Conservation (phyloP, 2,888 invertebrate species). For the Drosophila buzzatii region DNA sequence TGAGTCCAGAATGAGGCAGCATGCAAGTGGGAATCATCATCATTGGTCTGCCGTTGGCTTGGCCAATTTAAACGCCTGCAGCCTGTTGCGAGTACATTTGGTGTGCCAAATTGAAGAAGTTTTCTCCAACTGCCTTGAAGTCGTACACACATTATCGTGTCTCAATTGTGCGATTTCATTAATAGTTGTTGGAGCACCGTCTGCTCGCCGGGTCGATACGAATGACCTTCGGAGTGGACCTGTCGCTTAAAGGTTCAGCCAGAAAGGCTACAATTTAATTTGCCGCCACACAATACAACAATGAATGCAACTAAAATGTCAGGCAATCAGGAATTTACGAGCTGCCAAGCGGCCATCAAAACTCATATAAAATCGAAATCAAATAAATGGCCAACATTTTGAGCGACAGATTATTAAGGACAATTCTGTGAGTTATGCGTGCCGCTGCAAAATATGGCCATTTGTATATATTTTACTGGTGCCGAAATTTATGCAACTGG, state of each 20-base stretch:
- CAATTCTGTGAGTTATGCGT: conserved; percentile 30
- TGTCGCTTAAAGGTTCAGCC: conserved; percentile 17
- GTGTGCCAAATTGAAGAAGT: conserved; percentile 42
- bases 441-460: conserved; percentile 69
- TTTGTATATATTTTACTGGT: conserved; percentile 40
- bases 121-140: conserved; percentile 44
- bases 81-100: conserved; percentile 63
- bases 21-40: conserved; percentile 59
- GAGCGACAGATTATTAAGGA: conserved; percentile 55
- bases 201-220: conserved; percentile 52
- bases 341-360: conserved; percentile 52
- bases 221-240: conserved; percentile 56
- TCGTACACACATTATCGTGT: conserved; percentile 67
- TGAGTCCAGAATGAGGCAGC: conserved; percentile 25
- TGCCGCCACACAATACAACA: neutral
- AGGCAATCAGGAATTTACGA: conserved; percentile 58
- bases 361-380: conserved; percentile 63
- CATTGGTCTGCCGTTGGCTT: conserved; percentile 27
- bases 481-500: conserved; percentile 65
- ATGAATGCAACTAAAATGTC: conserved; percentile 26
- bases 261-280: conserved; percentile 29
- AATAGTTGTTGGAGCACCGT: conserved; percentile 52
- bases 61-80: conserved; percentile 72
- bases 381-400: conserved; percentile 63
- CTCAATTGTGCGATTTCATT: conserved; percentile 67